Evolutionary conservation across 1,140 invertebrate species (phyloP).

Genomic region (Euborellia annulipes): DNA sequence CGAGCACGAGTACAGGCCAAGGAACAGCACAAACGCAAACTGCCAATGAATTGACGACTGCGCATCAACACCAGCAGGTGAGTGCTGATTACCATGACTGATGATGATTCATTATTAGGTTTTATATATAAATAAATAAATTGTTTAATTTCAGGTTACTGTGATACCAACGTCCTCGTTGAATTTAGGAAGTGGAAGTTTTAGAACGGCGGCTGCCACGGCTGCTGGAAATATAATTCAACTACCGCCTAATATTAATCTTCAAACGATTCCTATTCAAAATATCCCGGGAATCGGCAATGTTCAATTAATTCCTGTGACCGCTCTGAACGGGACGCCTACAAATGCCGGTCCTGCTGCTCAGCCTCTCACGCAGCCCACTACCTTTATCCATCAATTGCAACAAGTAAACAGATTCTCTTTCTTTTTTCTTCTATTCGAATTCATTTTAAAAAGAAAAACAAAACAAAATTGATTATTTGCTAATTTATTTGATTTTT

Average conservation of each 20-base stretch:
- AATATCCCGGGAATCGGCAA: conserved; percentile 60
- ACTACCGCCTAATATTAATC: conserved; percentile 5
- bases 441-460: no score
- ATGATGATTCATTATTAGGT: no score
- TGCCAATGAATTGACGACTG: conserved; percentile 5
- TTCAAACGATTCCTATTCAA: conserved; percentile 46
- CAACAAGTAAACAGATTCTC: no score
- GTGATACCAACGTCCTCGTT: conserved; percentile 48
- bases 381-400: no score
- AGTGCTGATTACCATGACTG: neutral
- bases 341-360: conserved; percentile 1
- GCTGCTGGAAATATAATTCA: no score
- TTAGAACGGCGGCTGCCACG: conserved; percentile 8
- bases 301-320: conserved; percentile 53
- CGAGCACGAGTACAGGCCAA: conserved; percentile 9
- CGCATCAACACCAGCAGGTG: conserved; percentile 3
- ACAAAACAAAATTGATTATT: no score
- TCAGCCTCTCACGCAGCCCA: neutral
- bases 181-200: conserved; percentile 15
- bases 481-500: no score
- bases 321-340: conserved; percentile 20
- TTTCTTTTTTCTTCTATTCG: no score
- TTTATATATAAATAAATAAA: no score
- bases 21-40: conserved; percentile 8
- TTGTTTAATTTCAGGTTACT: conserved; percentile 35